Evolutionary conservation across 2,888 invertebrate species (phyloP).

Genomic region (Scaptomyza cyrtandrae): DNA sequence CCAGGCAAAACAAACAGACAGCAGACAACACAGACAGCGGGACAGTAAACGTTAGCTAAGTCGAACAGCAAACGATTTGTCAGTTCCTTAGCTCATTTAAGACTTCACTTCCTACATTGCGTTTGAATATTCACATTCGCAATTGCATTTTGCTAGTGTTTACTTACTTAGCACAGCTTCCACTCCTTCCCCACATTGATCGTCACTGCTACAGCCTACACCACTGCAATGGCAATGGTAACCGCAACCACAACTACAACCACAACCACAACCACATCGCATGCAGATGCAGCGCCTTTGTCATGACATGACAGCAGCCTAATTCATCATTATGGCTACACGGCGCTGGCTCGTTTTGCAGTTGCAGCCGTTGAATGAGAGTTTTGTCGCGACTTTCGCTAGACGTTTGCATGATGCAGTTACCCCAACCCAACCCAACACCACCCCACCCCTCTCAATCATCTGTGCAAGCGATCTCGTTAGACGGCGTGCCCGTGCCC

Average conservation of each 20-base stretch:
- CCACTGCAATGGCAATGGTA: neutral
- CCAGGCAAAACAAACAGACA: slow-evolving; percentile 18
- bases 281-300: slow-evolving; percentile 79
- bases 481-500: slow-evolving; percentile 53
- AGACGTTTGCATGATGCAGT: slow-evolving; percentile 66
- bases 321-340: slow-evolving; percentile 81
- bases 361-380: slow-evolving; percentile 50
- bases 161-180: slow-evolving; percentile 61
- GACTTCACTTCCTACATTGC: slow-evolving; percentile 72
- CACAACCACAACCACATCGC: slow-evolving; percentile 51
- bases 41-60: slow-evolving; percentile 50
- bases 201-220: slow-evolving; percentile 2
- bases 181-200: neutral
- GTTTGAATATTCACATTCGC: slow-evolving; percentile 70
- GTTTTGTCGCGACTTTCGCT: slow-evolving; percentile 81
- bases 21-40: slow-evolving; percentile 23
- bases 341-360: slow-evolving; percentile 29
- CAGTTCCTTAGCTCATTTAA: slow-evolving; percentile 71
- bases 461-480: slow-evolving; percentile 66
- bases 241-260: neutral
- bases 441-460: neutral
- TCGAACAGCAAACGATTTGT: slow-evolving; percentile 73
- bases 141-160: slow-evolving; percentile 72
- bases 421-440: neutral
- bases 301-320: slow-evolving; percentile 83